Base-by-base conservation (phyloP, 2,888 invertebrate species). In the Conistra vaccinii region DNA sequence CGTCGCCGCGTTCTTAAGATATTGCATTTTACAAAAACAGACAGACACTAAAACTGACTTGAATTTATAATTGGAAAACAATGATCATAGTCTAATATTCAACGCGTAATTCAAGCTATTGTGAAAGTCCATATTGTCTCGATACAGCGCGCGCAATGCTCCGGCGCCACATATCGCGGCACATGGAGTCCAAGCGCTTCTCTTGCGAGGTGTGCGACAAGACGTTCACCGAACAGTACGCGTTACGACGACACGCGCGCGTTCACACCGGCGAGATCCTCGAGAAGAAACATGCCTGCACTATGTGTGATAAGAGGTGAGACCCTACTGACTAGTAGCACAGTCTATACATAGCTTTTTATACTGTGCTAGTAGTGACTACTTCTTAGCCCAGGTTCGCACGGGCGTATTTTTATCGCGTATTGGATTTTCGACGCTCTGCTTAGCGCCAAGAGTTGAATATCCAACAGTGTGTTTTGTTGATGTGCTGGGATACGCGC, bases 141-240 rank as follows among this genome's bases (percentile, higher is more conserved):
- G 57, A 10, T 53, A 32, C 71, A 77, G 79, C 79, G 0, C 84
- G 79, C 3, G 67, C 91, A 4, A 87, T 92, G 74, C 90, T 97
- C 69, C 95, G 96, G 5, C 94, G 97, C 0, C 97, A 97, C 90
- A 91, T 97, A 12, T 93, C 94, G 66, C 95, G 95, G 0, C 97
- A 97, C 90, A 96, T 97, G 95, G 87, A 94, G 67, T 89, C 92
- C 62, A 97, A 97, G 90, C 96, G 96, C 20, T 96, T 96, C 88
- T 81, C 94, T 73, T 97, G 97, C 87, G 93, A 91, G 48, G 81
- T 88, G 53, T 97, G 97, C 89, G 93, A 91, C 67, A 97, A 97
- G 86, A 90, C 94, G 61, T 97, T 97, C 91, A 92, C 95, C 1
- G 97, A 97, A 90, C 92, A 93, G 81, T 96, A 95, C 88, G 96